Conservation (phyloP, 92 coral and sea anemone genomes). For the Hydrozoanthus gracilis region DNA sequence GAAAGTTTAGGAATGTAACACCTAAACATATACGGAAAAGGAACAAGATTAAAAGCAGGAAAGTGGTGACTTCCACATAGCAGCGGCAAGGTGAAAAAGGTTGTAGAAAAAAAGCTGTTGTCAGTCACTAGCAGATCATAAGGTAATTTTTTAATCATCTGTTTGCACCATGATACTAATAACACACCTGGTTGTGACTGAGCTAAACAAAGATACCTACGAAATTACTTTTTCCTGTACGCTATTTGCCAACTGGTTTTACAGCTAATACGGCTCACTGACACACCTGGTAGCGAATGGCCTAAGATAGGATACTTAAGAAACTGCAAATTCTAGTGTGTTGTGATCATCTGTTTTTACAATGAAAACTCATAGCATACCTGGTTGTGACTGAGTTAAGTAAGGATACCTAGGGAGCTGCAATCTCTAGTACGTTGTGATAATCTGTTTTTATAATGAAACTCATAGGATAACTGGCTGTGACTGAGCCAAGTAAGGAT, state of each 20-base stretch:
- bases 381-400: not conserved
- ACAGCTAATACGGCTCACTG: too few relatives aligned
- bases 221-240: slow-evolving; percentile 96
- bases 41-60: too few relatives aligned
- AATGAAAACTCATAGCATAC: not conserved
- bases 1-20: too few relatives aligned
- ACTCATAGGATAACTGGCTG: not conserved
- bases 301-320: slow-evolving; percentile 71
- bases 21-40: too few relatives aligned
- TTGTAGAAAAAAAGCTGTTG: too few relatives aligned
- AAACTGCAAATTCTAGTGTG: slow-evolving; percentile 93
- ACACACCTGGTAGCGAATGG: not conserved
- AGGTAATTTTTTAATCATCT: too few relatives aligned
- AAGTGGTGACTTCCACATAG: too few relatives aligned
- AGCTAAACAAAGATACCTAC: slow-evolving; percentile 60
- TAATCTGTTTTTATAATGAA: not conserved
- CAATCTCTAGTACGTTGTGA: slow-evolving; percentile 93
- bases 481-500: not conserved
- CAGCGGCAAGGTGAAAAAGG: too few relatives aligned
- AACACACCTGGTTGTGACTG: too few relatives aligned
- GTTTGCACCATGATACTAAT: too few relatives aligned
- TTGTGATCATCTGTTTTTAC: slow-evolving; percentile 43
- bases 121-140: too few relatives aligned
- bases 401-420: slow-evolving; percentile 81
- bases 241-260: slow-evolving; percentile 53